phyloP scores from a whole-genome alignment of 2,113 vertebrate species.

The Calyptomena viridis region DNA sequence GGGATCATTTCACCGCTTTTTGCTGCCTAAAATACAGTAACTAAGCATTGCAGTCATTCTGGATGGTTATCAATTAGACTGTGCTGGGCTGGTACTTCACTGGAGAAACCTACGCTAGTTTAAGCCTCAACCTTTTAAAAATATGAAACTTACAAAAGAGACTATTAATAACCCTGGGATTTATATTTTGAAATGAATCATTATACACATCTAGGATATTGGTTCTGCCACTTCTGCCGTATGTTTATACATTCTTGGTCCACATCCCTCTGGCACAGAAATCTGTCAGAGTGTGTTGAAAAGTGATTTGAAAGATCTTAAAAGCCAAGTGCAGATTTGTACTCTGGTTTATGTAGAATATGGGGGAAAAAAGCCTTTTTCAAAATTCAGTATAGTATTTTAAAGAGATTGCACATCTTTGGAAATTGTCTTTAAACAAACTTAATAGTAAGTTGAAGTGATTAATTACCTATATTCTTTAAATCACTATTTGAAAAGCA shows the following conservation, averaged over 20 bases:
- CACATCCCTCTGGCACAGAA: conserved; percentile 16
- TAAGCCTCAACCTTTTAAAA: neutral
- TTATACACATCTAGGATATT: neutral
- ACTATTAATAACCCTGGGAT: neutral
- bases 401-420: neutral
- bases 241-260: conserved; percentile 20
- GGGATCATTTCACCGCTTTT: neutral
- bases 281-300: neutral
- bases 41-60: neutral
- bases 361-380: neutral
- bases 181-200: neutral
- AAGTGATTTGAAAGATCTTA: neutral
- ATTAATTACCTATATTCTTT: neutral
- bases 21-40: neutral
- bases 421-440: neutral
- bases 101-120: neutral
- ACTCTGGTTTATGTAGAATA: neutral
- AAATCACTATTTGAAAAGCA: neutral
- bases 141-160: neutral
- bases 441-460: neutral
- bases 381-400: neutral
- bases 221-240: neutral
- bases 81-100: neutral
- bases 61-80: neutral
- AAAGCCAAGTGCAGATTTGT: neutral